Conservation (phyloP, 1,140 invertebrate species). For the Dolichoris vasculosae region DNA sequence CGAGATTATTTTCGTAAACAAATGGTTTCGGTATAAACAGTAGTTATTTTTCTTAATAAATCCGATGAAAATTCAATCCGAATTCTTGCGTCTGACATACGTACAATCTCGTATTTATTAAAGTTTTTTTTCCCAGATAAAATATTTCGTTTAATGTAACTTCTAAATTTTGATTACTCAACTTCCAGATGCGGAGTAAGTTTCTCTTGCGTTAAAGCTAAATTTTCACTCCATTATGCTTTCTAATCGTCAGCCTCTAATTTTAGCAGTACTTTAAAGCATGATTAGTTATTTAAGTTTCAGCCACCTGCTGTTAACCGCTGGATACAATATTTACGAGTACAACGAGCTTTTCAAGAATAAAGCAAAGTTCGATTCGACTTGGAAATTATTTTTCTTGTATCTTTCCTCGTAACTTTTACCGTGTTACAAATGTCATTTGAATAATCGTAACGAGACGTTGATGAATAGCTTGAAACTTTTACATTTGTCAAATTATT, state of each 20-base stretch:
- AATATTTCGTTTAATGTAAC: not conserved
- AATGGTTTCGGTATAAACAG: not conserved
- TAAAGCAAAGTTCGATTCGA: not conserved
- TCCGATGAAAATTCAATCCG: not conserved
- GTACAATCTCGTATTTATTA: not conserved
- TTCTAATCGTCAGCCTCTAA: not conserved
- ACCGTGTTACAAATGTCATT: no score
- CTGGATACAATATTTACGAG: not conserved
- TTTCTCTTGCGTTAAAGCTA: not conserved
- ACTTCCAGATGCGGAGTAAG: no score
- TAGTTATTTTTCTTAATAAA: not conserved
- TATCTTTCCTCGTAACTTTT: no score
- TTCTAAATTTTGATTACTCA: not conserved
- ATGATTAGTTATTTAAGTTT: not conserved
- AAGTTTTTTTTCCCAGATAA: not conserved
- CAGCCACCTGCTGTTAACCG: not conserved
- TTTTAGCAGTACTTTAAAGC: not conserved
- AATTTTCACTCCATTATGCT: slow-evolving; percentile 3
- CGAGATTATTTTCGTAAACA: not conserved
- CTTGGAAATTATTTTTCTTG: not conserved
- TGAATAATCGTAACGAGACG: no score
- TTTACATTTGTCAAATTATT: no score
- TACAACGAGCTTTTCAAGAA: not conserved
- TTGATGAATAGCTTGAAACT: no score
- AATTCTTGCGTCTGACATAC: not conserved